These are phyloP conservation scores for Prostheceraeus crozeri DNA, from an alignment of 2,888 invertebrate species.

Conservation along the genomic window DNA sequence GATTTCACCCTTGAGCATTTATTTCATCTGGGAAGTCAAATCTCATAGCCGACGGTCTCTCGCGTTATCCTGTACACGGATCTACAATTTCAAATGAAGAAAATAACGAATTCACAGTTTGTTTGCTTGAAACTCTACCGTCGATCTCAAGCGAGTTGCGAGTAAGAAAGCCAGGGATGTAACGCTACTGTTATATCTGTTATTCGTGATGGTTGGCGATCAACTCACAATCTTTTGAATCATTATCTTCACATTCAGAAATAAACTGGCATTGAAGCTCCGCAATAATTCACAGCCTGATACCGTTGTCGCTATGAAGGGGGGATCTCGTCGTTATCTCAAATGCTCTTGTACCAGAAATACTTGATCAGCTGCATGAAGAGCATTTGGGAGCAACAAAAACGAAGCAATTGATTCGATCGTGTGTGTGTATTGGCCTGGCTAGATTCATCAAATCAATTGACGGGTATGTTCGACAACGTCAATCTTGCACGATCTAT, in stretches of 20 bases:
- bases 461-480: conserved; percentile 19
- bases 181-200: too few relatives aligned
- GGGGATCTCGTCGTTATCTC: conserved; percentile 24
- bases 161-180: too few relatives aligned
- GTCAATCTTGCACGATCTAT: conserved; percentile 28
- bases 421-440: conserved; percentile 13
- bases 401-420: conserved; percentile 5
- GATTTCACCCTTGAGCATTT: too few relatives aligned
- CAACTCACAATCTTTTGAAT: too few relatives aligned
- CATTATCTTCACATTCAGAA: conserved; percentile 7
- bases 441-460: conserved; percentile 8
- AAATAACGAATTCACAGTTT: too few relatives aligned
- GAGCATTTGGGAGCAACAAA: conserved; percentile 23
- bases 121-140: too few relatives aligned
- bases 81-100: too few relatives aligned
- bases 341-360: conserved; percentile 16
- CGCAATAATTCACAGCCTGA: conserved; percentile 17
- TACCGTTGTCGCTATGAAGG: conserved; percentile 26
- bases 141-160: too few relatives aligned
- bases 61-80: too few relatives aligned
- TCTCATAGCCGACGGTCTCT: too few relatives aligned
- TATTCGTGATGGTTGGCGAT: too few relatives aligned
- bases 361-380: conserved; percentile 27
- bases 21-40: too few relatives aligned
- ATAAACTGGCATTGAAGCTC: conserved; percentile 18